Evolutionary conservation across 2,888 invertebrate species (phyloP).

Genomic region (Pachliopta kotzebuea): DNA sequence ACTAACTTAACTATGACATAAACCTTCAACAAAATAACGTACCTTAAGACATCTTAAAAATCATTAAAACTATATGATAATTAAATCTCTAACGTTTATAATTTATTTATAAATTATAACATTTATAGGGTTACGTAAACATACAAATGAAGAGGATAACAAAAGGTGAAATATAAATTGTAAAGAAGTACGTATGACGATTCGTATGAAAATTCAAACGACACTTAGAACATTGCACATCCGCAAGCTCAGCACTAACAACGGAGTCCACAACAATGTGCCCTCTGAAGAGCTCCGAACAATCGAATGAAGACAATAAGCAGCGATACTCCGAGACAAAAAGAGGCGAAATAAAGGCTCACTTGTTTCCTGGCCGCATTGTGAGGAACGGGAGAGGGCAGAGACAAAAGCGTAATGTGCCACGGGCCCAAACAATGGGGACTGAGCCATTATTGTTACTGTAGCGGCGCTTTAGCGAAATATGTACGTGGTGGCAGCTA

Average conservation of each 20-base stretch:
- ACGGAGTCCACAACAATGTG: constrained; percentile 78
- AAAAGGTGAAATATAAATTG: constrained; percentile 22
- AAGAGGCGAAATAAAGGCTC: constrained; percentile 82
- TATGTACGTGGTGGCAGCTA: constrained; percentile 69
- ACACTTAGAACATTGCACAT: constrained; percentile 75
- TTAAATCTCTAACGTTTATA: no score
- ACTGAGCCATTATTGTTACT: constrained; percentile 79
- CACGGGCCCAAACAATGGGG: constrained; percentile 79
- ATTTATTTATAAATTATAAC: background rate
- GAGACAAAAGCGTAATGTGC: constrained; percentile 81
- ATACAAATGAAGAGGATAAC: background rate
- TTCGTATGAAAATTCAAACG: constrained; percentile 70
- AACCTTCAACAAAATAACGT: no score
- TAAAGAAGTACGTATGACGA: constrained; percentile 43
- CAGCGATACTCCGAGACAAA: constrained; percentile 82
- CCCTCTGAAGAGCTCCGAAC: constrained; percentile 80
- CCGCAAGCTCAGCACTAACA: constrained; percentile 77
- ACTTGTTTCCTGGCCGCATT: constrained; percentile 82
- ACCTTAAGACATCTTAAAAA: no score
- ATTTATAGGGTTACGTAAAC: background rate
- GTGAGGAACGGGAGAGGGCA: constrained; percentile 80
- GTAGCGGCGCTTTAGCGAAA: constrained; percentile 75
- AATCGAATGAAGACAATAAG: constrained; percentile 82
- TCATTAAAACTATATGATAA: no score
- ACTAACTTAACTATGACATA: constrained; percentile 6